Evolutionary conservation across 2,113 vertebrate species (phyloP), one percentile per base, ranked within the genome.

Genomic region (Hypocryptadius cinnamomeus): DNA sequence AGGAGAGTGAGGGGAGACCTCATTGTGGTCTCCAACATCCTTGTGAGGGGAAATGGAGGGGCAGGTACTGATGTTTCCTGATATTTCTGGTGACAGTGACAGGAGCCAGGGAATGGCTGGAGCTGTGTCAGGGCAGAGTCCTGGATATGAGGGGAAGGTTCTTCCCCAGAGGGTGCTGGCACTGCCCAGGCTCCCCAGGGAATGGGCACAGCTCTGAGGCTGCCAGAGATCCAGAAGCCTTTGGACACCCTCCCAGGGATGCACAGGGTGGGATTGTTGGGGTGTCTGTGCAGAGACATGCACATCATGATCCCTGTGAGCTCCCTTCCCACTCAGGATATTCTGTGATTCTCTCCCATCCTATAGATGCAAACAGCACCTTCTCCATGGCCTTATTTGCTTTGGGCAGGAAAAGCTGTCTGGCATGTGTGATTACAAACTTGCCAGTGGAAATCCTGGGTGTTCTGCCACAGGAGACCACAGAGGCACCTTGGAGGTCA

Each of bases 141-240:
- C 3, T 42, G 44, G 27, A 5, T 10, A 8, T 68, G 22, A 66
- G 31, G 25, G 2, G 22, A 50, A 66, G 31, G 1, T 1, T 48
- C 21, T 42, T n/a, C 19, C 19, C 13, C 39, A 39, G 47, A 47
- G 39, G 37, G 6, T 50, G 31, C 1, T 65, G 9, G 35, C 35
- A 35, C 37, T 85, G 71, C 1, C 2, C 25, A 68, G 31, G 53
- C 45, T 77, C 7, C 45, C 37, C 47, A 78, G 45, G 64, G 40
- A 33, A 61, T 48, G 48, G 30, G 1, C 48, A 48, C 14, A 0
- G 0, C 0, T 9, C 24, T 3, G 0, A 27, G 25, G 35, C 74
- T 79, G 31, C 14, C 76, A 65, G 42, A 79, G 21, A 25, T 72
- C 42, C 31, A 57, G 37, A 37, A 65, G 14, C 0, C 1, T 28